A percentile compares a stretch with the other conserved stretches of the same genome.
Conservation (phyloP, 1,140 invertebrate genomes). For the Lepidurus packardi region DNA sequence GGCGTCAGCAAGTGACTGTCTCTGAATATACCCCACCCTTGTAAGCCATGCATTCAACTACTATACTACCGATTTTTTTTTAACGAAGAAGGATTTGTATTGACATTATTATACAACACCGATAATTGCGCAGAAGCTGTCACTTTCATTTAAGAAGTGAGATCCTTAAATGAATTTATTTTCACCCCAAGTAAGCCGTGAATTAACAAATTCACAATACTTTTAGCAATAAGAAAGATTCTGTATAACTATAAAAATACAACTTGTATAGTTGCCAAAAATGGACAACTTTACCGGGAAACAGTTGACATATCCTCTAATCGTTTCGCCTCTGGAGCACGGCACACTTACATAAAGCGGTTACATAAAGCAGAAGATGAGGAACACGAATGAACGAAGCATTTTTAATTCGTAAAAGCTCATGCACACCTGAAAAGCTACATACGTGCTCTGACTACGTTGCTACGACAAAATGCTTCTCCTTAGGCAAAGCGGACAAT, state of each 20-base stretch:
- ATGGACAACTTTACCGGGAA: background rate
- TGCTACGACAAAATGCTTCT: background rate
- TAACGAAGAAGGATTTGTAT: background rate
- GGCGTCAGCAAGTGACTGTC: background rate
- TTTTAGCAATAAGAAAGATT: background rate
- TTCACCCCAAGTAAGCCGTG: background rate
- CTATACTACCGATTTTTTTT: background rate
- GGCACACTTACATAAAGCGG: background rate
- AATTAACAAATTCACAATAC: background rate
- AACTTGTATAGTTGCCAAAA: slow-evolving; percentile 1
- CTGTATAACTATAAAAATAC: background rate
- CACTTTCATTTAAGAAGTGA: background rate
- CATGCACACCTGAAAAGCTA: background rate
- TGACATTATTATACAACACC: background rate
- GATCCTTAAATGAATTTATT: background rate
- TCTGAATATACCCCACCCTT: background rate
- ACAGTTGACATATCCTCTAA: background rate
- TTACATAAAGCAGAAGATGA: background rate
- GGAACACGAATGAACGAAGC: background rate
- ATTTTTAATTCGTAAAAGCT: background rate
- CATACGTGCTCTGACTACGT: background rate
- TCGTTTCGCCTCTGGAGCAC: background rate
- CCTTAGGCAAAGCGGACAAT: background rate
- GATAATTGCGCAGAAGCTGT: background rate
- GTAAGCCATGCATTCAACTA: background rate